Conservation (phyloP, 2,888 invertebrate species). For the Rosalia funebris region DNA sequence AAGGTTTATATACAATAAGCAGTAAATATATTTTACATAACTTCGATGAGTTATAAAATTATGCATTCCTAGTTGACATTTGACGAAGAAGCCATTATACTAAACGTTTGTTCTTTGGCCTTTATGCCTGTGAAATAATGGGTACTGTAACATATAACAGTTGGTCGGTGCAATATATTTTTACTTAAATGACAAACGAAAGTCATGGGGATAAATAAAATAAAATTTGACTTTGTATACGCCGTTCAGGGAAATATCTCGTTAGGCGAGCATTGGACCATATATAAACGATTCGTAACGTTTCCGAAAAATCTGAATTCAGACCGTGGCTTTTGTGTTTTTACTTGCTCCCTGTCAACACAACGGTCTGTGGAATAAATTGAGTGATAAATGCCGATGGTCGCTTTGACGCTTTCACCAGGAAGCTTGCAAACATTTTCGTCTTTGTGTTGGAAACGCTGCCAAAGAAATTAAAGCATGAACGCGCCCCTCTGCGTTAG, state of each 20-base stretch:
- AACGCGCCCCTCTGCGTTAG: conserved; percentile 21
- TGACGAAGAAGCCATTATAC: no score
- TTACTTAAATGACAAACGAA: no score
- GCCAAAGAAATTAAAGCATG: conserved; percentile 31
- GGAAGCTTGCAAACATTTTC: conserved; percentile 30
- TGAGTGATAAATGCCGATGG: conserved; percentile 29
- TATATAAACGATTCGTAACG: conserved; percentile 31
- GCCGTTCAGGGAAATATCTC: conserved; percentile 5
- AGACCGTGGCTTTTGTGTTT: conserved; percentile 28
- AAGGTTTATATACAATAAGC: conserved; percentile 11
- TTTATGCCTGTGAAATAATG: no score
- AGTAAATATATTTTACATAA: conserved; percentile 16
- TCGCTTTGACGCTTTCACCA: conserved; percentile 22
- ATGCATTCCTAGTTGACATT: conserved; percentile 16
- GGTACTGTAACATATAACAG: no score
- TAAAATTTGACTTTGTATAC: no score
- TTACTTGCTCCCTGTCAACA: conserved; percentile 27
- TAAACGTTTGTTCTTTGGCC: no score
- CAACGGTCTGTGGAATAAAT: conserved; percentile 28
- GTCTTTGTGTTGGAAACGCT: conserved; percentile 23
- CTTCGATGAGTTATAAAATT: conserved; percentile 3
- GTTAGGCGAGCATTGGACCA: conserved; percentile 20
- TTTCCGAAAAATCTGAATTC: conserved; percentile 31
- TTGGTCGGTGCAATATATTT: no score
- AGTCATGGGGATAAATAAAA: not conserved